Percentiles rank a stretch among this genome's conserved stretches.
Evolutionary conservation across 2,113 vertebrate genomes (phyloP).

Genomic region (Microcebus griseorufus): DNA sequence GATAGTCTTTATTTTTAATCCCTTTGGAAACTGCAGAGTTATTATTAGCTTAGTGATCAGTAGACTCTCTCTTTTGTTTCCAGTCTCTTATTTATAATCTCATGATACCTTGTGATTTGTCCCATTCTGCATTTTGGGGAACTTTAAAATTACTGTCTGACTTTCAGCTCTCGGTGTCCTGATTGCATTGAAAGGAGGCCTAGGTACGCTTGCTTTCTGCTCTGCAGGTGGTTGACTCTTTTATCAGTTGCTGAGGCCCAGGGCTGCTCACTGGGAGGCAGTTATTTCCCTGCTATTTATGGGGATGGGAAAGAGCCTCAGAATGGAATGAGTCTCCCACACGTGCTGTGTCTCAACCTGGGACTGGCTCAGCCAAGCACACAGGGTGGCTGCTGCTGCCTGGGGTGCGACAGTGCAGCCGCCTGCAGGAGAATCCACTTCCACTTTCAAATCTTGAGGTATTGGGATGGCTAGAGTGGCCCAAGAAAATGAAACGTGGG

Average conservation of each 20-base stretch:
- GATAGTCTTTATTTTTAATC: neutral
- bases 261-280: neutral
- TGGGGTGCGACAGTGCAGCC: neutral
- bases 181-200: neutral
- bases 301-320: neutral
- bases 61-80: neutral
- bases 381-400: neutral
- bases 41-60: neutral
- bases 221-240: neutral
- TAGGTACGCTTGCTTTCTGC: neutral
- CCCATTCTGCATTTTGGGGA: neutral
- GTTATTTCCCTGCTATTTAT: neutral
- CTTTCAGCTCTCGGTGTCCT: neutral
- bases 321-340: neutral
- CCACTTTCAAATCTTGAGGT: conserved; percentile 24
- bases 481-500: conserved; percentile 62
- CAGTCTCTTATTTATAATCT: neutral
- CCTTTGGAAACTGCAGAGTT: neutral
- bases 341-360: neutral
- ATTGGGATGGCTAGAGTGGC: conserved; percentile 51
- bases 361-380: neutral
- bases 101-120: neutral
- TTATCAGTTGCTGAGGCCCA: neutral
- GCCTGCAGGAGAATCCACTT: neutral
- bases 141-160: neutral